Evolutionary conservation across 2,113 vertebrate species (phyloP), one percentile per base, ranked within the genome.

Genomic region (Melanerpes formicivorus): DNA sequence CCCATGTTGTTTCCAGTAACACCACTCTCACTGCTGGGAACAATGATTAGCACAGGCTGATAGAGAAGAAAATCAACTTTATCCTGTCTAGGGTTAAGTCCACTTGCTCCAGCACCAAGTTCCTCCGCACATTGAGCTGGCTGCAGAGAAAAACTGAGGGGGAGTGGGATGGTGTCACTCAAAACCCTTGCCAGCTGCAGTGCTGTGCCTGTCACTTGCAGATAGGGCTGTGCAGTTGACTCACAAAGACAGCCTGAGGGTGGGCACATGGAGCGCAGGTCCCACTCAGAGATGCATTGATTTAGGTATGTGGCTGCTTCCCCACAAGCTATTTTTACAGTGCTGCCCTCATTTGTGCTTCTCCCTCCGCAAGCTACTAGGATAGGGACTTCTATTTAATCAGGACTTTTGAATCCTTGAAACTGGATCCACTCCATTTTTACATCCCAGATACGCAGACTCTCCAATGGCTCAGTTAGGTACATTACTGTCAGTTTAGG

Each of bases 251-350:
- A 60, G 22, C 17, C n/a, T 76, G 72, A 80, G 26, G 37, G 32
- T 15, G 55, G 60, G 14, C 4, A 2, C 21, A 4, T 0, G 29
- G 7, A 12, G 11, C 3, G n/a, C 37, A 55, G 42, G 7, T 75
- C 48, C 40, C 32, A 69, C 21, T 21, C 50, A 29, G 12, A n/a
- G 22, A 2, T 14, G 8, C 58, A 14, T 3, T 50, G n/a, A 12
- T 37, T 84, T 71, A 48, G 54, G 12, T 11, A 32, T 0, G 1
- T 40, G 46, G 23, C 25, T 88, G 50, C 64, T 77, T 80, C 60
- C 11, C 37, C 69, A 56, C 7, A 14, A 25, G 7, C 16, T 30
- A 42, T 34, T 59, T 85, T 71, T 30, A 27, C 0, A 1, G 21
- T 0, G 0, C 16, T 67, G 40, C 30, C 37, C 27, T 80, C 30